These are phyloP conservation scores for Pycnomerus fuliginosus DNA, from an alignment of 2,888 invertebrate species.

Conservation along the genomic window DNA sequence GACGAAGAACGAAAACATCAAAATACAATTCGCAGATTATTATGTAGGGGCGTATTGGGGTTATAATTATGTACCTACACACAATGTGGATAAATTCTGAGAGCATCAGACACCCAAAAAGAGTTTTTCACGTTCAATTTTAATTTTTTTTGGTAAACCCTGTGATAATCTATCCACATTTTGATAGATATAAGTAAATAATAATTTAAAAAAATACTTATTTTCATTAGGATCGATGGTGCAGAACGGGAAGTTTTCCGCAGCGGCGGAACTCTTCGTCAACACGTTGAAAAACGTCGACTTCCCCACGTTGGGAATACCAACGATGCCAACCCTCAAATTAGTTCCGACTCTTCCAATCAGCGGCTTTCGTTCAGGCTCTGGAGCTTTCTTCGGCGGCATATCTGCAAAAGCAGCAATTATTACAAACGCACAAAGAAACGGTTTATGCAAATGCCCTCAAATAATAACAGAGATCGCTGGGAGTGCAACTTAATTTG, in stretches of 20 bases:
- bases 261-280: slow-evolving; percentile 95
- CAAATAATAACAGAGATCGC: slow-evolving; percentile 49
- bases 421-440: too few species aligned
- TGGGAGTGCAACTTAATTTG: slow-evolving; percentile 50
- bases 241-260: slow-evolving; percentile 99
- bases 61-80: too few species aligned
- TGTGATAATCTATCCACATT: too few species aligned
- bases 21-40: too few species aligned
- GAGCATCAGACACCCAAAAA: too few species aligned
- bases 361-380: slow-evolving; percentile 83
- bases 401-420: slow-evolving; percentile 51
- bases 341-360: slow-evolving; percentile 96
- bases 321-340: slow-evolving; percentile 93
- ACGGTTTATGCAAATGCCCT: slow-evolving; percentile 26
- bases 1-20: too few species aligned
- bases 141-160: too few species aligned
- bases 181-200: too few species aligned
- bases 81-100: too few species aligned
- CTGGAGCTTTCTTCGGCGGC: slow-evolving; percentile 89
- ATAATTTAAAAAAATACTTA: slow-evolving; percentile 82
- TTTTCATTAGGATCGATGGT: slow-evolving; percentile 99
- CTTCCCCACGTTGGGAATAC: slow-evolving; percentile 98
- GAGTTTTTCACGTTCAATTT: too few species aligned
- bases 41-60: too few species aligned
- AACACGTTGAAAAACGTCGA: slow-evolving; percentile 99